Percentiles rank a stretch among this genome's conserved stretches.
These are phyloP conservation scores for Quadroppia sp. DNA, from an alignment of 2,888 invertebrate genomes.

Conservation along the genomic window DNA sequence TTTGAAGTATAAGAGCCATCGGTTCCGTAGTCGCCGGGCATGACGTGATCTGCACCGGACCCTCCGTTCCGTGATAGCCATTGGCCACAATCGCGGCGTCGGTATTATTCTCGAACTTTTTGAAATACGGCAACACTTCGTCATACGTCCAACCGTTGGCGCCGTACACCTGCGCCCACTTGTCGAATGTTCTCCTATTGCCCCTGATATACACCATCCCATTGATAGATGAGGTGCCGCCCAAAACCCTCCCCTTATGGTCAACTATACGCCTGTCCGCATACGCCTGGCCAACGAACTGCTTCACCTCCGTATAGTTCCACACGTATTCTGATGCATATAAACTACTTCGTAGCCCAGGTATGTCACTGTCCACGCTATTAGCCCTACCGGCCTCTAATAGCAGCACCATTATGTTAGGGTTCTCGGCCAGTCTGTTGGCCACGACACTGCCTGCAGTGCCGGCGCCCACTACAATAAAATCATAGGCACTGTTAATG, in stretches of 20 bases:
- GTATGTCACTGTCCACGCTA: too few relatives aligned
- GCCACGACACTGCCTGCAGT: too few relatives aligned
- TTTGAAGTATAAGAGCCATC: conserved; percentile 28
- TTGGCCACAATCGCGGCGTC: conserved; percentile 9
- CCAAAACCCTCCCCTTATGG: conserved; percentile 37
- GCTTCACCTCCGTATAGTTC: too few relatives aligned
- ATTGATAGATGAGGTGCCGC: conserved; percentile 38
- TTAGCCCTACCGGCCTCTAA: too few relatives aligned
- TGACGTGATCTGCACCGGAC: conserved; percentile 36
- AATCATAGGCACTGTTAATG: too few relatives aligned
- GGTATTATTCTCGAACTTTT: conserved; percentile 38
- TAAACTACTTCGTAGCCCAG: too few relatives aligned
- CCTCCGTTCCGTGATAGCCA: conserved; percentile 33
- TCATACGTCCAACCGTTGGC: conserved; percentile 32
- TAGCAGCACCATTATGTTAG: too few relatives aligned
- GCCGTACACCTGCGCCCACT: conserved; percentile 33
- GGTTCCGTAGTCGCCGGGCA: conserved; percentile 24
- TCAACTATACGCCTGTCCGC: neutral
- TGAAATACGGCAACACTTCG: conserved; percentile 37
- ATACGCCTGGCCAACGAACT: conserved; percentile 38
- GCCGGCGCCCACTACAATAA: too few relatives aligned
- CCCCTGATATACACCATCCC: conserved; percentile 42
- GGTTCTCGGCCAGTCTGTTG: too few relatives aligned
- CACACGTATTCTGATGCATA: too few relatives aligned
- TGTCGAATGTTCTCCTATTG: conserved; percentile 37